Base-by-base conservation (phyloP, 2,797 vertebrate genomes). In the Mormyrops attenuatus region DNA sequence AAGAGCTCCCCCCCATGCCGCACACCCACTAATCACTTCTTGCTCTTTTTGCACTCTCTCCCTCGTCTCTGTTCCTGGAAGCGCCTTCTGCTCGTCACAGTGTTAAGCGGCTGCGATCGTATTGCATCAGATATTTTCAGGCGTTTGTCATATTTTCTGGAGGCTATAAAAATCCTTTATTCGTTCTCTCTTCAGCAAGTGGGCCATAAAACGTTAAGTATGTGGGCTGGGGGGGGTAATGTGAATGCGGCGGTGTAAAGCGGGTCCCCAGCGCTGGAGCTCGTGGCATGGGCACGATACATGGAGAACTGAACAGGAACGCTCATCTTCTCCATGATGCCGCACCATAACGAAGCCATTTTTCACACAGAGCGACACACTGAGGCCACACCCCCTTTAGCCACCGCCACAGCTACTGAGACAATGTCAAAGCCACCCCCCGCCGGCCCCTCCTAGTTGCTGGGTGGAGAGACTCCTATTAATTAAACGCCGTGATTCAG, bases 401-500 rank as follows among this genome's bases (percentile, higher is more conserved):
- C 50, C 5, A n/a, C 84, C 22, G 4, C 49, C 50, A 30, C 52
- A 49, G 15, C 22, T 3, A 53, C 85, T 52, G 44, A 13, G 80
- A 47, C 13, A 20, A 55, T 34, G 22, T 55, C 50, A 20, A 55
- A 53, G 13, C n/a, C 50, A 26, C 5, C 38, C 85, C 52, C 5
- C 20, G 3, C 85, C 8, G 44, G 17, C 50, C 50, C 85, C 9
- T 20, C 49, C 50, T 34, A 5, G 13, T 52, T 7, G 26, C 13
- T 11, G 85, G 50, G 47, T n/a, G 87, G 53, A 15, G 17, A n/a
- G 53, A 17, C 95, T 95, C 94, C 95, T 93, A 91, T 97, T 97
- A 97, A 97, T 97, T 97, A 97, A 95, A 87, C 93, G 93, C 93
- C 95, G 95, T 95, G 96, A 95, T 96, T 96, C 94, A 92, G 95